phyloP scores from a whole-genome alignment of 1,140 invertebrate genomes.

The Drosophila sp. region DNA sequence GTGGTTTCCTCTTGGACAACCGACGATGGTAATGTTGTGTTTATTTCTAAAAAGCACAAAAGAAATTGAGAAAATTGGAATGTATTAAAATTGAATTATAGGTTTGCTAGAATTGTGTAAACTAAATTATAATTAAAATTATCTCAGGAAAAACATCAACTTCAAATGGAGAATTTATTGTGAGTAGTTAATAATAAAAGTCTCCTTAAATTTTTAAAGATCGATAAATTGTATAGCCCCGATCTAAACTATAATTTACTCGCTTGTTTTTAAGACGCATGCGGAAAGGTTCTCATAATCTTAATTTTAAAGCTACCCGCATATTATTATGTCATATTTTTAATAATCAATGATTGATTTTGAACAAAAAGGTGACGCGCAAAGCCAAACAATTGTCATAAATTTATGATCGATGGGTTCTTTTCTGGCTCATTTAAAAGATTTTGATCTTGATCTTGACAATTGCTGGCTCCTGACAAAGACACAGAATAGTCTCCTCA shows the following conservation, averaged over 20 bases:
- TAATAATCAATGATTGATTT: conserved; percentile 6
- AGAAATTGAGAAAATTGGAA: neutral
- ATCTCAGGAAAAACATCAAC: neutral
- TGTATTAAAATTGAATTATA: neutral
- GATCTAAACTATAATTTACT: too few relatives aligned
- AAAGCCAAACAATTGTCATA: neutral
- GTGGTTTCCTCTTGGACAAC: conserved; percentile 35
- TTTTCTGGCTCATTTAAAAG: neutral
- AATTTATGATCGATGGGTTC: conserved; percentile 12
- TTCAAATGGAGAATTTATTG: neutral
- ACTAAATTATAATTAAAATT: too few relatives aligned
- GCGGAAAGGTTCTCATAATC: neutral
- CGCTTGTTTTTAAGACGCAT: neutral
- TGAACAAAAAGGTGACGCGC: neutral
- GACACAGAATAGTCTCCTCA: neutral
- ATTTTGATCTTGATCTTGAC: conserved; percentile 13
- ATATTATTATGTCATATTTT: conserved; percentile 8
- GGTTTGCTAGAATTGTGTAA: too few relatives aligned
- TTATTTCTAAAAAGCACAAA: conserved; percentile 34
- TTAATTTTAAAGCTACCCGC: neutral
- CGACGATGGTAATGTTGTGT: conserved; percentile 24
- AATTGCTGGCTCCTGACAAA: conserved; percentile 1
- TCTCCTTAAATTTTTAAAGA: neutral
- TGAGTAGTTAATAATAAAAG: neutral
- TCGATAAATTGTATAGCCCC: neutral